Evolutionary conservation across 2,888 invertebrate genomes (phyloP).

Genomic region (Sinelater perroti): DNA sequence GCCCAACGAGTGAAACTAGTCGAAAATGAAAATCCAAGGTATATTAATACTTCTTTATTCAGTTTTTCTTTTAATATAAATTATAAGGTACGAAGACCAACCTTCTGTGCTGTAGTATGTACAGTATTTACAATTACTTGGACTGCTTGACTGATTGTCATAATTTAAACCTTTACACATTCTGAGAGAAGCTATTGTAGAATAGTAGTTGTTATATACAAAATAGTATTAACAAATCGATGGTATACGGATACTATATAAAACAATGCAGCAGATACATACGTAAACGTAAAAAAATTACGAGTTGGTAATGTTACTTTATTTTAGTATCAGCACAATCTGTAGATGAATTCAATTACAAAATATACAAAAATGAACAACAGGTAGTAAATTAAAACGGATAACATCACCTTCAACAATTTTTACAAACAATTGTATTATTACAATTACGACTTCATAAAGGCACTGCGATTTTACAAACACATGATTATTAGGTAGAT

Average conservation of each 20-base stretch:
- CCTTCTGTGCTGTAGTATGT: conserved; percentile 37
- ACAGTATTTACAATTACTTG: conserved; percentile 42
- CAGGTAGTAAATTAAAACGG: conserved; percentile 26
- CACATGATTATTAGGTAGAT: conserved; percentile 28
- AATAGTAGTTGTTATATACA: conserved; percentile 39
- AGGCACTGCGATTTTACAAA: conserved; percentile 43
- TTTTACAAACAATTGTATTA: conserved; percentile 43
- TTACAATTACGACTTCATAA: conserved; percentile 38
- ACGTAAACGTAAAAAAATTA: conserved; percentile 37
- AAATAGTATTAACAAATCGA: conserved; percentile 29
- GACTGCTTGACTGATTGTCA: conserved; percentile 42
- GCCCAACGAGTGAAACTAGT: no score
- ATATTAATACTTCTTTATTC: conserved; percentile 34
- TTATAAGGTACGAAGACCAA: conserved; percentile 32
- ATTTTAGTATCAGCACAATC: conserved; percentile 31
- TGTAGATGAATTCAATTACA: conserved; percentile 31
- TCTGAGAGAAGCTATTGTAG: conserved; percentile 40
- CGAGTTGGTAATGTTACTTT: conserved; percentile 38
- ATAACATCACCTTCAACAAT: conserved; percentile 35
- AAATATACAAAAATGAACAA: conserved; percentile 31
- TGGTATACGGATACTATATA: conserved; percentile 33
- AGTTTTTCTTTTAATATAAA: conserved; percentile 36
- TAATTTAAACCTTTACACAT: conserved; percentile 36
- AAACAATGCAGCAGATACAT: conserved; percentile 34
- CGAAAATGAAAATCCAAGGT: conserved; percentile 1